These are phyloP conservation scores for Neosalanx taihuensis DNA, from an alignment of 2,797 vertebrate genomes.

Conservation along the genomic window DNA sequence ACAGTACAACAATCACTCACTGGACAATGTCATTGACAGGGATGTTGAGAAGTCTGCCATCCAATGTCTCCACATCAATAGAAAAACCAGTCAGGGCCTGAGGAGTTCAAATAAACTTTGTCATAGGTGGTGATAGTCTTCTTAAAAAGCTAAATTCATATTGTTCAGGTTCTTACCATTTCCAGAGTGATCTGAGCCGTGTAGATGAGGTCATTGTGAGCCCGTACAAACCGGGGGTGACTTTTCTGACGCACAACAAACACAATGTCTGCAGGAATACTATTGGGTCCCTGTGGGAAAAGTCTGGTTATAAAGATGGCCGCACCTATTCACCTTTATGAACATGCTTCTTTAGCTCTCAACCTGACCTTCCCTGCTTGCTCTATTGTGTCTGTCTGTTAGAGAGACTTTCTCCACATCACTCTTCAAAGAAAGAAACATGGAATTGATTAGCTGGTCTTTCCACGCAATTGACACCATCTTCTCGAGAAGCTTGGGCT, in stretches of 20 bases:
- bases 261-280: conserved; percentile 88
- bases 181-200: conserved; percentile 76
- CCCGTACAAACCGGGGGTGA: conserved; percentile 79
- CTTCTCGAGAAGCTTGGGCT: too few relatives aligned
- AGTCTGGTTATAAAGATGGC: conserved; percentile 7
- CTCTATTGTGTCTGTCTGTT: too few relatives aligned
- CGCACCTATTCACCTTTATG: neutral
- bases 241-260: conserved; percentile 87
- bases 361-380: too few relatives aligned
- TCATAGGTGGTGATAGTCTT: neutral
- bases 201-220: conserved; percentile 76
- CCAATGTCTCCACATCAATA: conserved; percentile 84
- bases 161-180: conserved; percentile 73
- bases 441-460: too few relatives aligned
- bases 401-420: too few relatives aligned
- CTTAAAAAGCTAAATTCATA: neutral
- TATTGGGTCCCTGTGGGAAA: conserved; percentile 80
- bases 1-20: conserved; percentile 72
- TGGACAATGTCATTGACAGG: conserved; percentile 91
- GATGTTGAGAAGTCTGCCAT: conserved; percentile 84
- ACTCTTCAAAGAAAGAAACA: too few relatives aligned
- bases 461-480: too few relatives aligned
- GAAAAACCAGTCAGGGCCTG: conserved; percentile 89
- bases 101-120: conserved; percentile 9
- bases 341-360: too few relatives aligned